These are phyloP conservation scores for Azemiops feae DNA, from an alignment of 2,113 vertebrate species.

Conservation along the genomic window DNA sequence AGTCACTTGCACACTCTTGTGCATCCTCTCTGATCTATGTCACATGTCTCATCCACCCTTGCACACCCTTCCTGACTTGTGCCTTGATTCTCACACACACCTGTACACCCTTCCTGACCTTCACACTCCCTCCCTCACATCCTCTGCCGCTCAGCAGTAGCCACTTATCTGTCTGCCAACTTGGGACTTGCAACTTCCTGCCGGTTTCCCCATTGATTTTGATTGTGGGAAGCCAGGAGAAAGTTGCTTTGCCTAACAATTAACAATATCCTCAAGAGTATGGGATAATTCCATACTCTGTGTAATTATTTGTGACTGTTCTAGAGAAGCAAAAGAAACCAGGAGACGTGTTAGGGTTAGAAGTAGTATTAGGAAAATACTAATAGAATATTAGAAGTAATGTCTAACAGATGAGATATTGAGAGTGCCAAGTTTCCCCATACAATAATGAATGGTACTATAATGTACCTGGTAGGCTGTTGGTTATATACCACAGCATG, in stretches of 20 bases:
- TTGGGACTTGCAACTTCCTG: neutral
- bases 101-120: neutral
- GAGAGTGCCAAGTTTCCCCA: neutral
- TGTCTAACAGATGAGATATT: neutral
- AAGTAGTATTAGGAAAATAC: neutral
- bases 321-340: neutral
- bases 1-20: neutral
- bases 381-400: neutral
- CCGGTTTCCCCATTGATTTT: neutral
- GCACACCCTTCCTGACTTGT: neutral
- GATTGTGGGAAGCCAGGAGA: neutral
- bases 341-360: neutral
- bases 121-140: neutral
- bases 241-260: neutral
- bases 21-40: neutral
- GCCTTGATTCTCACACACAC: neutral
- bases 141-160: neutral
- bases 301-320: neutral
- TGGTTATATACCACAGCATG: neutral
- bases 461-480: neutral
- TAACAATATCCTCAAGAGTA: neutral
- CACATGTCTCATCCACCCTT: neutral
- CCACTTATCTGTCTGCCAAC: neutral
- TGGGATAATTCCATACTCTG: neutral
- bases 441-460: neutral